Base-by-base conservation (phyloP, 1,140 invertebrate genomes). In the Tribolium castaneum region DNA sequence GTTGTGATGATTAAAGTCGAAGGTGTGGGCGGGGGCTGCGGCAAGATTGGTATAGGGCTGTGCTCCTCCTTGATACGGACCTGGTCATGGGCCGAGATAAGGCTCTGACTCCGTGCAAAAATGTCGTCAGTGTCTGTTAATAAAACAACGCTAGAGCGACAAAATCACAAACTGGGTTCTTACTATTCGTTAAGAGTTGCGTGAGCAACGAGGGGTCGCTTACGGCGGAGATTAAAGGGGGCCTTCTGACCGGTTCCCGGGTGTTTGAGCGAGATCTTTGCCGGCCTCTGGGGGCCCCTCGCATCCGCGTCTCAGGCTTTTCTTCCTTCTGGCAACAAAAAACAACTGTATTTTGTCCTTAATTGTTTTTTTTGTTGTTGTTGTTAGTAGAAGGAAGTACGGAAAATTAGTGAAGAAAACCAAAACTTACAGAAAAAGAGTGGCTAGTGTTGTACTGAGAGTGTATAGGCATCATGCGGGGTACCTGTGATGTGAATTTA, bases 141-240 rank as follows among this genome's bases (percentile, higher is more conserved):
- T 25, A 45, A 72, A 50, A 49, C 22, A 6, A 30, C 13, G 30
- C 6, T 50, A 16, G 50, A 10, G 22, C 6, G 5, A 72, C 16
- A 49, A 6, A 22, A 49, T 59, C 6, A 16, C 30, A 30, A 19
- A 19, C 1, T 19, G 4, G n/a, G n/a, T 45, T 45, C 39, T 45
- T 45, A 85, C 83, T 82, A 54, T 80, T 83, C 50, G 90, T 92
- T 73, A 93, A 88, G 76, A 93, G 87, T 81, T 93, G 91, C 35
- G 92, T 91, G 22, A 93, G 87, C 45, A 90, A 83, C 6, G 88
- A 86, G 14, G 90, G 87, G 83, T 91, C 90, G 83, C 90, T 91
- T 54, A 87, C 85, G n/a, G 90, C 87, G 2, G 90, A 89, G 16
- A 90, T 85, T 25, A 91, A 84, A 3, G 89, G 89, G 3, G 89